Evolutionary conservation across 2,888 invertebrate species (phyloP).

Genomic region (Apotomis capreana): DNA sequence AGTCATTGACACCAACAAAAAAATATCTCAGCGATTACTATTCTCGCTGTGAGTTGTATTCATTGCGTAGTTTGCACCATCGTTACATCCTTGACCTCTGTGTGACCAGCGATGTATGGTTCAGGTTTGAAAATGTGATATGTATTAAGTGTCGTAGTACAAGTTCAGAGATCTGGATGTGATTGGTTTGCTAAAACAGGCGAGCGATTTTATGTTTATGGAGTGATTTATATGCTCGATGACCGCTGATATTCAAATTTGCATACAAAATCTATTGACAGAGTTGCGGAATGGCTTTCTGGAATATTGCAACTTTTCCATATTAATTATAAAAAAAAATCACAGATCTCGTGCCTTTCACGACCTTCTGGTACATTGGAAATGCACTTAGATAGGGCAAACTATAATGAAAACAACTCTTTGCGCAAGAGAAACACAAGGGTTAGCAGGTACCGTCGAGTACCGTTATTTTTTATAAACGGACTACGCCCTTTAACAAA

Average conservation of each 20-base stretch:
- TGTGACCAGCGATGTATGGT: neutral
- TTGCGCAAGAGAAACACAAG: too few relatives aligned
- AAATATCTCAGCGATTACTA: neutral
- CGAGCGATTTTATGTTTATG: conserved; percentile 24
- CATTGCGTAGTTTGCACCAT: neutral
- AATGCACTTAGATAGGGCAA: too few relatives aligned
- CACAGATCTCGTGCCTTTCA: too few relatives aligned
- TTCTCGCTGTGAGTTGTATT: neutral
- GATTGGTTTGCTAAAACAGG: conserved; percentile 31
- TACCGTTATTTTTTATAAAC: too few relatives aligned
- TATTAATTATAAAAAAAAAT: neutral
- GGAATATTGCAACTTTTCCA: neutral
- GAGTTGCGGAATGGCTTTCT: conserved; percentile 4
- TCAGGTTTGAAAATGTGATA: neutral
- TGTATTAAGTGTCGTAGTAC: neutral
- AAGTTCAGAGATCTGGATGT: conserved; percentile 31
- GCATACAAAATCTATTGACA: conserved; percentile 9
- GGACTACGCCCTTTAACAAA: too few relatives aligned
- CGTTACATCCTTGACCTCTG: too few relatives aligned
- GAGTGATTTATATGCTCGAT: conserved; percentile 37
- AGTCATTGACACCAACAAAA: conserved; percentile 35
- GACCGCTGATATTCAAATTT: conserved; percentile 27
- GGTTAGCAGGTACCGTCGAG: too few relatives aligned
- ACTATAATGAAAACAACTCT: too few relatives aligned
- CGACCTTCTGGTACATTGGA: too few relatives aligned